These are phyloP conservation scores for Mycalesis mineus DNA, from an alignment of 2,888 invertebrate species.

Conservation along the genomic window DNA sequence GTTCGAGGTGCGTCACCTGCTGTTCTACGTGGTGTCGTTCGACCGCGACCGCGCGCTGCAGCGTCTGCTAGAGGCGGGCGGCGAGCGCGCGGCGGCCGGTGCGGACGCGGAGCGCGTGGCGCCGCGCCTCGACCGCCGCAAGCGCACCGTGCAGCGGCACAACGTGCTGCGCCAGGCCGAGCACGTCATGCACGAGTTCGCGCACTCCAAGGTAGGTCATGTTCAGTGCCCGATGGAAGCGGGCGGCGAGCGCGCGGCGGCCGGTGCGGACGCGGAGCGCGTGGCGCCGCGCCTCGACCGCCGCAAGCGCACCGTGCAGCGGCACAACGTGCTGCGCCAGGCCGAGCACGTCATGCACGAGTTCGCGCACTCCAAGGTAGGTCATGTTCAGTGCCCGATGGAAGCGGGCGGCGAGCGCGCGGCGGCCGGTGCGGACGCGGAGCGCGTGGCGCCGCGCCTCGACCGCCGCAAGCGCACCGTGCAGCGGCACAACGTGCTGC, in stretches of 20 bases:
- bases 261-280: slow-evolving; percentile 82
- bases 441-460: slow-evolving; percentile 94
- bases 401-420: slow-evolving; percentile 94
- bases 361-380: slow-evolving; percentile 88
- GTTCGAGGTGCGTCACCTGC: slow-evolving; percentile 96
- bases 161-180: slow-evolving; percentile 97
- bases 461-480: slow-evolving; percentile 95
- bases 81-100: slow-evolving; percentile 82
- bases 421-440: slow-evolving; percentile 73
- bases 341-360: slow-evolving; percentile 97
- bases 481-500: slow-evolving; percentile 91
- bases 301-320: slow-evolving; percentile 92
- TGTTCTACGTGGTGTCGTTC: slow-evolving; percentile 98
- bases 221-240: slow-evolving; percentile 96
- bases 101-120: slow-evolving; percentile 89
- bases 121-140: slow-evolving; percentile 94
- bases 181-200: slow-evolving; percentile 95
- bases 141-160: slow-evolving; percentile 91
- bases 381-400: slow-evolving; percentile 91
- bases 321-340: slow-evolving; percentile 94
- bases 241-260: slow-evolving; percentile 87
- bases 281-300: slow-evolving; percentile 96
- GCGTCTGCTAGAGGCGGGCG: slow-evolving; percentile 94
- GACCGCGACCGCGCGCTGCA: slow-evolving; percentile 98
- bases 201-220: slow-evolving; percentile 84